Evolutionary conservation across 2,888 invertebrate genomes (phyloP).

Genomic region (Aspidapion aeneum): DNA sequence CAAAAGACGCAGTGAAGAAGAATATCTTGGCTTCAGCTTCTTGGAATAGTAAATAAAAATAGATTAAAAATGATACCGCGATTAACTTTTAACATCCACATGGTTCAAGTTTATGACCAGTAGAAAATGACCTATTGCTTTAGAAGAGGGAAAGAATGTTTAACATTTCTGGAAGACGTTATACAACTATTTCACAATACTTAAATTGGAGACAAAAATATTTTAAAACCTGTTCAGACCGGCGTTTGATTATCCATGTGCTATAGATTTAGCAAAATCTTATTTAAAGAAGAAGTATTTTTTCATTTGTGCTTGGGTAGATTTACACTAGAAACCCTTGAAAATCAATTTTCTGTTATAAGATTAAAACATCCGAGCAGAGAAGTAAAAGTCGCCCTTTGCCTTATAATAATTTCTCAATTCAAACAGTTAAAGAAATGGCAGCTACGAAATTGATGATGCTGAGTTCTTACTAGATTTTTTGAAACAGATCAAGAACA

Average conservation of each 20-base stretch:
- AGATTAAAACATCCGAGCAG: no score
- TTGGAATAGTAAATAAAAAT: no score
- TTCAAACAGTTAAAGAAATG: no score
- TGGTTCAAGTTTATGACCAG: neutral
- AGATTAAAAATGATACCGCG: no score
- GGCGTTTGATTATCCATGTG: neutral
- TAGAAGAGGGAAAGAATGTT: neutral
- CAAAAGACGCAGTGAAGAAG: neutral
- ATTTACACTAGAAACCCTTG: neutral
- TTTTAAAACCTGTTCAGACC: neutral
- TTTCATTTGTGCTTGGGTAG: neutral
- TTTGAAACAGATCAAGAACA: no score
- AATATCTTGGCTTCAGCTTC: neutral
- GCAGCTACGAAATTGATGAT: no score
- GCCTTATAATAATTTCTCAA: no score
- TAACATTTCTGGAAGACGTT: neutral
- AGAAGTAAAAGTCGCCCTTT: no score
- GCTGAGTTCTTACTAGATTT: no score
- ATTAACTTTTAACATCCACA: neutral
- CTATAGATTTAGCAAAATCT: neutral
- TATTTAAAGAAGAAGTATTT: neutral
- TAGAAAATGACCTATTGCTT: neutral
- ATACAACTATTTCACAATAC: neutral
- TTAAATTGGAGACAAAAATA: neutral
- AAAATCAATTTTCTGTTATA: neutral